Evolutionary conservation across 2,888 invertebrate species (phyloP), one percentile per base, ranked within the genome.

Genomic region (Epinotia bilunana): DNA sequence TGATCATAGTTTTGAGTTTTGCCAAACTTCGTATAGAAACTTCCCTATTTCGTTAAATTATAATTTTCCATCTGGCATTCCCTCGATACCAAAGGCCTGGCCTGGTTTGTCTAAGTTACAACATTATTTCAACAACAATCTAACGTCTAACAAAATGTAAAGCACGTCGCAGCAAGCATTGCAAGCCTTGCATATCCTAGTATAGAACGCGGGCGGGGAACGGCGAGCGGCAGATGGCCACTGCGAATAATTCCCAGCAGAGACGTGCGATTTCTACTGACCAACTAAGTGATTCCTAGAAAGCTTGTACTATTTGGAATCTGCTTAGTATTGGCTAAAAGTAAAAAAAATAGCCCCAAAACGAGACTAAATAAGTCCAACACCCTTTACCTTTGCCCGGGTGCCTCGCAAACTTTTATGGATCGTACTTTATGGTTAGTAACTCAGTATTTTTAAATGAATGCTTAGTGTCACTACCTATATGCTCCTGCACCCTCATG

Each of bases 221-320:
- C 74, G 75, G 80, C 79, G 39, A 39, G 9, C 39, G 82, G 79
- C 84, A 84, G 82, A 80, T 83, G 84, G 82, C 76, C 72, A 78
- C 82, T 79, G 82, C 83, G 86, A 84, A 88, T 89, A 88, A 89
- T 89, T 88, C 84, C 83, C 79, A 63, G 39, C 46, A 74, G 69
- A 57, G 57, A 74, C 74, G 71, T 67, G 71, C 60, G 46, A 53
- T 49, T 72, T 70, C 63, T 49, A 46, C 61, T 69, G 69, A 74
- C 74, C 69, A 74, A 74, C 63, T 70, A 39, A 64, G 55, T 58
- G 58, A 60, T 58, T 64, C 33, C 39, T 16, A n/a, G 55, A 58
- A 39, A 53, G n/a, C 33, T 49, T 53, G 28, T 53, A 7, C 49
- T 49, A n/a, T 49, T 53, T 28, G 23, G 28, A n/a, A 23, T 16